Conservation (phyloP, 2,888 invertebrate genomes). For the Spilarctia lutea region DNA sequence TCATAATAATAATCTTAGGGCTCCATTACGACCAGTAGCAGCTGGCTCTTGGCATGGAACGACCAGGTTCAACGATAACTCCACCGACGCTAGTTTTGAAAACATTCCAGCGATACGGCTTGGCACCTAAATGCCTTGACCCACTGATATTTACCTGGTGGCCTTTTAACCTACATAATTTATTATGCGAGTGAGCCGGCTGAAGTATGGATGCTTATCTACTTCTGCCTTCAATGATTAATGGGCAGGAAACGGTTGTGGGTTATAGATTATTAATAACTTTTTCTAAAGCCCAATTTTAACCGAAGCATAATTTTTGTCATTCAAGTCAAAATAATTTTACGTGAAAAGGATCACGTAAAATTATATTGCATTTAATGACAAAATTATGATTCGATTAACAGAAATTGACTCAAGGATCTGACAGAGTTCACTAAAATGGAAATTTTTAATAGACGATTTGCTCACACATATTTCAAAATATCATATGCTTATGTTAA, state of each 20-base stretch:
- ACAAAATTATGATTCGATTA: too few species aligned
- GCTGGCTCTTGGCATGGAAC: neutral
- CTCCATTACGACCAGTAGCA: neutral
- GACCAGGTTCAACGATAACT: conserved; percentile 4
- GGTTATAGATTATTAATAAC: neutral
- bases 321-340: too few species aligned
- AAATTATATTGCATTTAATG: too few species aligned
- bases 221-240: conserved; percentile 27
- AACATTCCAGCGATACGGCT: conserved; percentile 7
- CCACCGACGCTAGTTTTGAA: neutral
- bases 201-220: conserved; percentile 21
- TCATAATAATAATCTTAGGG: conserved; percentile 3
- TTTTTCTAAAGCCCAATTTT: neutral
- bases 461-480: too few species aligned
- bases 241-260: conserved; percentile 7
- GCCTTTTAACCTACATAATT: conserved; percentile 22
- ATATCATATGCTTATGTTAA: too few species aligned
- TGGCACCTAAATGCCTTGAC: conserved; percentile 43
- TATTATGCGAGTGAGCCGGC: conserved; percentile 19
- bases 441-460: too few species aligned
- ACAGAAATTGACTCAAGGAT: too few species aligned
- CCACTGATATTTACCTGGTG: conserved; percentile 37
- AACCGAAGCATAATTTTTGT: too few species aligned
- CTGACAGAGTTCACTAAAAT: too few species aligned
- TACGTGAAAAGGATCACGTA: too few species aligned